These are phyloP conservation scores for Eurystomus glaucurus DNA, from an alignment of 2,797 vertebrate species.

Conservation along the genomic window DNA sequence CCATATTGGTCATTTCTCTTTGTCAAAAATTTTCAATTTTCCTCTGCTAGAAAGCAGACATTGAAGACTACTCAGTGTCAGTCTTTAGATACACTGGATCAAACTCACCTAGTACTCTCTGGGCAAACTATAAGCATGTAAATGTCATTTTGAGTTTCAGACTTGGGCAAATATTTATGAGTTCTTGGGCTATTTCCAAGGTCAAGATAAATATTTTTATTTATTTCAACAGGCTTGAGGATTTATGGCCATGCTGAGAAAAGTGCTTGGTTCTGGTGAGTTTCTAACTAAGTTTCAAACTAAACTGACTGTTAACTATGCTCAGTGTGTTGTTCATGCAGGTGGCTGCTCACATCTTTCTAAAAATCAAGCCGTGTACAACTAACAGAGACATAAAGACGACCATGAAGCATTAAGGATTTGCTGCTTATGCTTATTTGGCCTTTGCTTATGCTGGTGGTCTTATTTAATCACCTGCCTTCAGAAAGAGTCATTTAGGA, in stretches of 20 bases:
- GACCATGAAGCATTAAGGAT: background rate
- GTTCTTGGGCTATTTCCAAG: background rate
- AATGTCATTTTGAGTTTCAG: background rate
- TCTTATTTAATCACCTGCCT: background rate
- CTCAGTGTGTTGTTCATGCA: background rate
- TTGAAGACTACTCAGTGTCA: background rate
- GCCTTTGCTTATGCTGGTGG: background rate
- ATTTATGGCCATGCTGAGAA: background rate
- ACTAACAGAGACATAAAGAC: background rate
- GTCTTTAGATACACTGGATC: background rate
- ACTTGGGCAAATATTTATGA: background rate
- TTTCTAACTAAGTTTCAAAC: background rate
- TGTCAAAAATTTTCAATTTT: background rate
- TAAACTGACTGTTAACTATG: background rate
- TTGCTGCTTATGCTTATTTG: background rate
- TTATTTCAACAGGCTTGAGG: background rate
- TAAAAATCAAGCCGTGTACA: background rate
- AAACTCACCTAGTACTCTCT: background rate
- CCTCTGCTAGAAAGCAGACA: background rate
- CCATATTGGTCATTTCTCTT: background rate
- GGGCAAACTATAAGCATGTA: background rate
- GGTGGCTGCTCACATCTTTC: background rate
- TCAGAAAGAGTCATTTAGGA: background rate
- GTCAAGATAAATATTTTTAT: background rate
- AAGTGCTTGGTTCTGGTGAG: background rate